Conservation (phyloP, 2,797 vertebrate species). For the Oreonectes daqikongensis region DNA sequence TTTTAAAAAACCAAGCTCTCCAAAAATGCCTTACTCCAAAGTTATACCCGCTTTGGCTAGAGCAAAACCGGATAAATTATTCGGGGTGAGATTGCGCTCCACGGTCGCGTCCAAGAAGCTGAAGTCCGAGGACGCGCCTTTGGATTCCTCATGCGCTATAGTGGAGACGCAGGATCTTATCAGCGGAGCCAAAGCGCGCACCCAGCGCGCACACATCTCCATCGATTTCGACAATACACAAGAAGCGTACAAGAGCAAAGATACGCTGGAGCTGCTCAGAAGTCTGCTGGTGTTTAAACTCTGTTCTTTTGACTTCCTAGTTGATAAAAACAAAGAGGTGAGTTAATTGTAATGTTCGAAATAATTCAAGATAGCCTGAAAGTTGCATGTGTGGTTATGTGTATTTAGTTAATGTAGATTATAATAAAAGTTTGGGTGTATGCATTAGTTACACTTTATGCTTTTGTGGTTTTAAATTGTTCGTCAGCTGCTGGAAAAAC, state of each 20-base stretch:
- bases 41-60: constrained; percentile 58
- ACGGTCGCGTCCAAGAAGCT: constrained; percentile 65
- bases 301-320: constrained; percentile 81
- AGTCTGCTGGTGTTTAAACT: constrained; percentile 87
- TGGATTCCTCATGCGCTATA: constrained; percentile 59
- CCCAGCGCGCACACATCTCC: constrained; percentile 46
- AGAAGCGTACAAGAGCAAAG: constrained; percentile 89
- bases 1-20: neutral
- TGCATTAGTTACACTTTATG: neutral
- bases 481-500: too few relatives aligned
- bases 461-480: neutral
- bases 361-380: neutral
- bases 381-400: too few relatives aligned
- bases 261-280: constrained; percentile 82
- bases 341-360: constrained; percentile 19
- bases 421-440: neutral
- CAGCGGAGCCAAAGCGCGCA: constrained; percentile 36
- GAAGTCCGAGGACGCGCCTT: constrained; percentile 55
- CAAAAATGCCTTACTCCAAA: constrained; percentile 70
- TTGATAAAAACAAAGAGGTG: constrained; percentile 82
- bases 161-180: constrained; percentile 69
- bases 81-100: constrained; percentile 64
- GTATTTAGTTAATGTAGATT: too few relatives aligned
- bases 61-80: constrained; percentile 50
- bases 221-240: constrained; percentile 83